These are phyloP conservation scores for Propithecus deckenii DNA, from an alignment of 2,797 vertebrate species.

Conservation along the genomic window DNA sequence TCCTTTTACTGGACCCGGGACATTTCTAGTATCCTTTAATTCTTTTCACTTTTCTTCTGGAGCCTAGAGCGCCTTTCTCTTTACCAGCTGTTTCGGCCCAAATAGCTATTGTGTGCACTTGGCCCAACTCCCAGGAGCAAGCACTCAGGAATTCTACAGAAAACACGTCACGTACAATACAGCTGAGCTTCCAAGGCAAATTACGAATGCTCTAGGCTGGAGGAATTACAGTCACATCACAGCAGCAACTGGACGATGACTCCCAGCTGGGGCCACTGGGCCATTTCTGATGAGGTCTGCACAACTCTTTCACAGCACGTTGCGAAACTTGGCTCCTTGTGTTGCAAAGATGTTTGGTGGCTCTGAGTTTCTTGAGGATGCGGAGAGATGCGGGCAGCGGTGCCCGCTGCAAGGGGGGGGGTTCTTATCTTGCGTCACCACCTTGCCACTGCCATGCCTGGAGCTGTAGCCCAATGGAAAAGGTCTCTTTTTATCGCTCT, in stretches of 20 bases:
- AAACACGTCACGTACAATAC: conserved; percentile 22
- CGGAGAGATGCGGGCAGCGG: background rate
- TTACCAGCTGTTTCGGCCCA: background rate
- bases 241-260: background rate
- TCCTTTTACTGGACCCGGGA: background rate
- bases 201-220: background rate
- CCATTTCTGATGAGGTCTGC: conserved; percentile 22
- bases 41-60: background rate
- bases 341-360: background rate
- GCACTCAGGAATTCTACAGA: conserved; percentile 39
- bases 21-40: background rate
- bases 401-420: background rate
- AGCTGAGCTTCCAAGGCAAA: conserved; percentile 40
- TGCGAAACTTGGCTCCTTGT: conserved; percentile 23
- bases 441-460: background rate
- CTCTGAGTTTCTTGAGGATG: background rate
- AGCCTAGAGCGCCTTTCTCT: background rate
- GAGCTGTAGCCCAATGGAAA: background rate
- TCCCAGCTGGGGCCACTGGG: background rate
- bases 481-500: background rate
- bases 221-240: background rate
- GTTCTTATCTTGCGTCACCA: background rate
- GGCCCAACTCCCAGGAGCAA: conserved; percentile 30
- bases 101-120: conserved; percentile 19
- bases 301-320: background rate